Percentiles rank a stretch among this genome's conserved stretches.
Evolutionary conservation across 1,140 invertebrate genomes (phyloP).

Genomic region (Mactra quadrangularis): DNA sequence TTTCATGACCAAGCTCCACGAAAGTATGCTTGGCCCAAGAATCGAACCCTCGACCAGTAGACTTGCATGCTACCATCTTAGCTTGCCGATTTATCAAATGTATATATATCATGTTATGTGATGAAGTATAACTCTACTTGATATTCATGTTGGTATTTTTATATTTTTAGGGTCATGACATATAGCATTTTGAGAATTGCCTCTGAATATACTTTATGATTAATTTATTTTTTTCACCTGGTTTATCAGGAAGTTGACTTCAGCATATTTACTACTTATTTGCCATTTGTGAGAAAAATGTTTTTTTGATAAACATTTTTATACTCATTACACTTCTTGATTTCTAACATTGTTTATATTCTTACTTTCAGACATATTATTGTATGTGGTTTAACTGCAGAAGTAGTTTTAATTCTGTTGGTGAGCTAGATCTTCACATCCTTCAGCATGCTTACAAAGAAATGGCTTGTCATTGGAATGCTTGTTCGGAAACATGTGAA

Average conservation of each 20-base stretch:
- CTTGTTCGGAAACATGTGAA: background rate
- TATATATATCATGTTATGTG: too few relatives aligned
- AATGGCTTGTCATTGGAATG: too few relatives aligned
- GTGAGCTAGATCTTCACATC: background rate
- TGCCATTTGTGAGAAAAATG: background rate
- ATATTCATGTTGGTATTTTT: too few relatives aligned
- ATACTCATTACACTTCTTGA: background rate
- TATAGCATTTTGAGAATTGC: too few relatives aligned
- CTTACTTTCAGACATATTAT: background rate
- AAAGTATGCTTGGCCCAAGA: too few relatives aligned
- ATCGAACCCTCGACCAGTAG: too few relatives aligned
- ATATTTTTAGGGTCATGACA: too few relatives aligned
- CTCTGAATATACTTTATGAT: background rate
- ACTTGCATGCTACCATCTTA: too few relatives aligned
- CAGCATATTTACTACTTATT: background rate
- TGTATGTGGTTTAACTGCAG: background rate
- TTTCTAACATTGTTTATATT: background rate
- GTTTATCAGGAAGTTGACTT: background rate
- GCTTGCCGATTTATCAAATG: too few relatives aligned
- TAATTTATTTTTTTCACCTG: background rate
- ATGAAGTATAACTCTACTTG: too few relatives aligned
- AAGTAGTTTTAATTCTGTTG: background rate
- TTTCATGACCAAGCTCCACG: too few relatives aligned
- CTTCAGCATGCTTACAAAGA: background rate
- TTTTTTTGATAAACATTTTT: background rate